Percentiles rank a stretch among this genome's conserved stretches.
Evolutionary conservation across 1,140 invertebrate species (phyloP).

Genomic region (Gryllus bimaculatus): DNA sequence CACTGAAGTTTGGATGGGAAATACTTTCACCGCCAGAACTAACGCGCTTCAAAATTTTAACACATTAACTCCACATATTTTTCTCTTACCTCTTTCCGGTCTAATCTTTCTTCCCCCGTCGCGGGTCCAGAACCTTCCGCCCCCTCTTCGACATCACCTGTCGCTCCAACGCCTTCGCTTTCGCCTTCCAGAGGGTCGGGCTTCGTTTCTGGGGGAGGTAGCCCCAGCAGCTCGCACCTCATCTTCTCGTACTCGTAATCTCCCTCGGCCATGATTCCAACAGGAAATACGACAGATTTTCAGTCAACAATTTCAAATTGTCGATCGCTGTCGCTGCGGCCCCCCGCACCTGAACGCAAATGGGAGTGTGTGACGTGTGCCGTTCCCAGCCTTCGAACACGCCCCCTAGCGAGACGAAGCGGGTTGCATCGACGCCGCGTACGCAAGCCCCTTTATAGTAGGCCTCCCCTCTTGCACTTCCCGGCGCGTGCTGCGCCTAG

Average conservation of each 20-base stretch:
- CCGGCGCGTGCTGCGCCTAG: neutral
- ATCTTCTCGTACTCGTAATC: conserved; percentile 60
- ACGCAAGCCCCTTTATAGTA: neutral
- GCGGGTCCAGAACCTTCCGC: conserved; percentile 24
- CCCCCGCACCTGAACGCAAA: too few relatives aligned
- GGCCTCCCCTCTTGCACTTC: neutral
- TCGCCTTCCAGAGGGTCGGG: conserved; percentile 35
- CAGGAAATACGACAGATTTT: neutral
- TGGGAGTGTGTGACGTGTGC: neutral
- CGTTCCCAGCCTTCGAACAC: neutral
- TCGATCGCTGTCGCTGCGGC: too few relatives aligned
- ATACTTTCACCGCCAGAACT: too few relatives aligned
- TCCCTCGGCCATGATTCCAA: conserved; percentile 7
- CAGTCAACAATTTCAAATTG: neutral
- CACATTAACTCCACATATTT: too few relatives aligned
- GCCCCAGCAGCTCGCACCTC: conserved; percentile 59
- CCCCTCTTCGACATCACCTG: conserved; percentile 23
- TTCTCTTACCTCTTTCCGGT: conserved; percentile 20
- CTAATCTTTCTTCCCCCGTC: conserved; percentile 25
- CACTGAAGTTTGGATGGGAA: too few relatives aligned
- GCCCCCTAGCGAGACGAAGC: neutral
- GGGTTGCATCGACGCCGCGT: neutral
- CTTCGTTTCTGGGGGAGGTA: conserved; percentile 35
- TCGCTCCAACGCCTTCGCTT: conserved; percentile 24
- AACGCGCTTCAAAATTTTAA: too few relatives aligned